phyloP scores from a whole-genome alignment of 2,797 vertebrate species.

The Gouania willdenowi region DNA sequence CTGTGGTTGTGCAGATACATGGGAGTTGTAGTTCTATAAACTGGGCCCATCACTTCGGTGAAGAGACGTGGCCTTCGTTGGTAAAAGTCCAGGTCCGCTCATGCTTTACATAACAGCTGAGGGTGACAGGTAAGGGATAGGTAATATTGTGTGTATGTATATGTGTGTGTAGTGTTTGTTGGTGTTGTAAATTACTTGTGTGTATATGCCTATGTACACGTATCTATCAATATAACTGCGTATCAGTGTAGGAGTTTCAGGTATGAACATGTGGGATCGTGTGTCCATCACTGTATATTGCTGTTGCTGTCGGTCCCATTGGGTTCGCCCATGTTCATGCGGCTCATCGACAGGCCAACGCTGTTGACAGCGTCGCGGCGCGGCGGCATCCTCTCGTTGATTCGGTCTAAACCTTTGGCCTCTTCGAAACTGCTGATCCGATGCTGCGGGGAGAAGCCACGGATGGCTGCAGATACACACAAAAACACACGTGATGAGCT shows the following conservation, averaged over 20 bases:
- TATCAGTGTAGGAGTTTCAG: constrained; percentile 35
- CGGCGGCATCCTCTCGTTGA: constrained; percentile 83
- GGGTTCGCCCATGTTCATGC: constrained; percentile 80
- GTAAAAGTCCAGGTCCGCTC: constrained; percentile 48
- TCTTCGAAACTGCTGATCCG: constrained; percentile 83
- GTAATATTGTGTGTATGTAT: constrained; percentile 23
- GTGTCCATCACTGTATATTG: constrained; percentile 79
- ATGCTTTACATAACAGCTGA: constrained; percentile 55
- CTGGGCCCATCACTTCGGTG: constrained; percentile 33
- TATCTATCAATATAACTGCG: constrained; percentile 50
- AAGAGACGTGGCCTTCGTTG: constrained; percentile 44
- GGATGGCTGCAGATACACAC: constrained; percentile 65
- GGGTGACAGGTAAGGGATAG: constrained; percentile 35
- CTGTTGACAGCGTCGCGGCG: constrained; percentile 76
- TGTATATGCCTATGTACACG: constrained; percentile 60
- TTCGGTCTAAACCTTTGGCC: constrained; percentile 82
- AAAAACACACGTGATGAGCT: constrained; percentile 6
- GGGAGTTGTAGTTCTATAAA: constrained; percentile 56
- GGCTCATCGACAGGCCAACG: constrained; percentile 78
- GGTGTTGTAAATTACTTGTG: constrained; percentile 18
- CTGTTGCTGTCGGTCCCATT: constrained; percentile 84
- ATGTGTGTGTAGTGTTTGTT: constrained; percentile 15
- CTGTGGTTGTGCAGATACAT: constrained; percentile 37
- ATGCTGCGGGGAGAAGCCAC: constrained; percentile 83
- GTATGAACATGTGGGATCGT: constrained; percentile 1